Evolutionary conservation across 2,797 vertebrate genomes (phyloP).

Genomic region (Rhinoraja longicauda): DNA sequence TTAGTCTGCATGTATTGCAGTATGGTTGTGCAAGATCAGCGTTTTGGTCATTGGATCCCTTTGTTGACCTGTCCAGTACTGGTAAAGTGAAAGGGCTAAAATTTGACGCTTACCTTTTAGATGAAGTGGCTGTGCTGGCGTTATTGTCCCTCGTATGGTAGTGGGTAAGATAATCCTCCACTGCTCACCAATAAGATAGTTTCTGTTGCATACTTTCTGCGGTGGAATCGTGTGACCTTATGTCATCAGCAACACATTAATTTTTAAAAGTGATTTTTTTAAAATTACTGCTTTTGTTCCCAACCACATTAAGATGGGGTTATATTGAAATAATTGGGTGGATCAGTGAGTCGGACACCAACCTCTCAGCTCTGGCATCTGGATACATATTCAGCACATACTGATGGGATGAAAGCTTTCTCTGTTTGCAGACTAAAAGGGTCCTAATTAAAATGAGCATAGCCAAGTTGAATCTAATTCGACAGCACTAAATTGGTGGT

Average conservation of each 20-base stretch:
- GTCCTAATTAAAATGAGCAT: background rate
- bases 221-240: background rate
- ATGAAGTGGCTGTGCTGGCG: background rate
- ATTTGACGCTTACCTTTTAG: background rate
- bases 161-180: background rate
- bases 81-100: background rate
- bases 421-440: background rate
- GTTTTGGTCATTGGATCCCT: background rate
- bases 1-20: conserved; percentile 4
- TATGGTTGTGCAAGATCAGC: conserved; percentile 24
- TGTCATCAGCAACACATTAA: background rate
- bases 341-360: background rate
- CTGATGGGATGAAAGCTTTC: background rate
- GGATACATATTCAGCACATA: background rate
- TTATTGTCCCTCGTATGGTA: background rate
- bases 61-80: background rate
- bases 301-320: background rate
- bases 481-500: background rate
- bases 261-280: background rate
- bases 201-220: background rate
- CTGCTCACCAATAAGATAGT: background rate
- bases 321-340: conserved; percentile 4
- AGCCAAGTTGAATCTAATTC: conserved; percentile 11
- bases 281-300: background rate
- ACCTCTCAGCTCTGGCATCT: background rate